Evolutionary conservation across 2,113 vertebrate genomes (phyloP), one percentile per base, ranked within the genome.

Genomic region (Trachemys scripta): DNA sequence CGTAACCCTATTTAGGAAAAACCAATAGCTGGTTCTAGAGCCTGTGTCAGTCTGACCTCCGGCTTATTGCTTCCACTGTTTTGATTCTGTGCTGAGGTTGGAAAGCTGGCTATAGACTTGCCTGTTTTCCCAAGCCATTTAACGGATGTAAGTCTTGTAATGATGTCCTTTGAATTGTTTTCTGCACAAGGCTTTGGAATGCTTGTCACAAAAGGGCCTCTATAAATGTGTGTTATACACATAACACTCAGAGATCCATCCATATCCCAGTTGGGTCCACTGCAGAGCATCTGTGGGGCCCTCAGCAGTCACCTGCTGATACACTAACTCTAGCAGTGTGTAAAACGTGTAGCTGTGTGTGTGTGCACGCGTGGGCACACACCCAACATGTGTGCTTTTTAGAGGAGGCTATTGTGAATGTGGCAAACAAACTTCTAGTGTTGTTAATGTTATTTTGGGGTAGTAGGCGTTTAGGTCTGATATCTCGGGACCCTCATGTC

Each of bases 91-190:
- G 81, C 78, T 0, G 11, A 82, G 93, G 75, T 87, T 19, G 53
- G 78, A 90, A 84, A 88, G 84, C 95, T 92, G 91, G 56, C 91
- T 72, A 42, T 87, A 56, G 89, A 89, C 0, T 0, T 50, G 42
- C 76, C 88, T 96, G 94, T 91, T 81, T 57, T 86, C 95, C 92
- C 78, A 7, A 92, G 92, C 87, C 85, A 84, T 91, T 96, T 93
- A 92, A 94, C 93, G 86, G 94, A 91, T 93, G 92, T 95, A 54
- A 54, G 4, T 54, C 53, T 20, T 54, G 20, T 54, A 90, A 96
- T 97, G 69, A 94, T 0, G 0, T 89, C 90, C 96, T 96, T 84
- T 81, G 88, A 95, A 92, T 82, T 95, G 88, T 80, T 96, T 94
- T 96, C 92, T 84, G 85, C 85, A 78, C 1, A 4, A 84, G 78